These are phyloP conservation scores for Chironomus tepperi DNA, from an alignment of 1,140 invertebrate genomes.

Conservation along the genomic window DNA sequence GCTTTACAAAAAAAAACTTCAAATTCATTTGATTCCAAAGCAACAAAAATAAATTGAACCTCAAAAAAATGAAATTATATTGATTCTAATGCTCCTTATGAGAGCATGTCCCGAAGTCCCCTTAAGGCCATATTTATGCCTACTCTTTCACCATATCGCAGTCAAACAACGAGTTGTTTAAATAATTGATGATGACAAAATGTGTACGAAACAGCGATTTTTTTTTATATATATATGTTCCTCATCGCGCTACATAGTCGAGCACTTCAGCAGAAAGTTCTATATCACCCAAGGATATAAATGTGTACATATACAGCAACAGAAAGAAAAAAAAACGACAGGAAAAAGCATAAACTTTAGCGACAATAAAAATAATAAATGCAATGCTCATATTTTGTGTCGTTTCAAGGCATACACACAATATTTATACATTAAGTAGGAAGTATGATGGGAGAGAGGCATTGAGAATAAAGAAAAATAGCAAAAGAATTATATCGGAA, in stretches of 20 bases:
- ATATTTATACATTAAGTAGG: neutral
- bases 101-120: no score
- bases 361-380: constrained; percentile 15
- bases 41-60: neutral
- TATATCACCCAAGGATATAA: constrained; percentile 12
- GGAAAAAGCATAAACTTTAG: constrained; percentile 7
- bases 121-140: no score
- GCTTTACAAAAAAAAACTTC: no score
- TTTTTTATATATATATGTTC: no score
- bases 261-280: neutral
- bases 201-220: neutral
- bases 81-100: neutral
- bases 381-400: constrained; percentile 12
- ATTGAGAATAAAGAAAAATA: no score
- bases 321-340: neutral
- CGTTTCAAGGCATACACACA: neutral
- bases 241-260: neutral
- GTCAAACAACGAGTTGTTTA: neutral
- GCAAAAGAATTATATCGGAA: neutral
- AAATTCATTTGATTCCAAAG: no score
- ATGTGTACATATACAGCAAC: neutral
- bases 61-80: neutral
- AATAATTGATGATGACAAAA: constrained; percentile 4
- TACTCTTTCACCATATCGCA: neutral
- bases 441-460: no score